These are phyloP conservation scores for Chondrosia reniformis DNA, from an alignment of 37 sponge, comb jelly and placozoan species.

Conservation along the genomic window DNA sequence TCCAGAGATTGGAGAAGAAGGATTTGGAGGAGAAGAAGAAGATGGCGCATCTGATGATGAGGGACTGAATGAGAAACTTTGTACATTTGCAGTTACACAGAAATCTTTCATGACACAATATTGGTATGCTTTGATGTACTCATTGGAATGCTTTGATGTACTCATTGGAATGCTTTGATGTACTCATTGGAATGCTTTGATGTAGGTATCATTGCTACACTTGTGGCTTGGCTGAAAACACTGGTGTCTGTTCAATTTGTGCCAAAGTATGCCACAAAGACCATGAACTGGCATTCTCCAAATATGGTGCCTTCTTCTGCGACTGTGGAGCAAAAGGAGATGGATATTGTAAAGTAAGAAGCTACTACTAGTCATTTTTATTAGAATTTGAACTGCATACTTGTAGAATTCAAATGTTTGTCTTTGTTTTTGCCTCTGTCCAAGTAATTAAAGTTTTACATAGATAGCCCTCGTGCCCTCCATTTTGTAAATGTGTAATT, in stretches of 20 bases:
- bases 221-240: conserved; percentile 67
- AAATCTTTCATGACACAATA: conserved; percentile 74
- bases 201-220: conserved; percentile 86
- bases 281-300: conserved; percentile 82
- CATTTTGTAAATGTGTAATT: too few species aligned
- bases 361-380: too few species aligned
- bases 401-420: too few species aligned
- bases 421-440: too few species aligned
- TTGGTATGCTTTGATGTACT: conserved; percentile 43
- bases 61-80: conserved; percentile 64
- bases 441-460: not conserved
- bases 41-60: conserved; percentile 68
- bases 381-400: too few species aligned
- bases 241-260: conserved; percentile 79
- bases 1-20: not conserved
- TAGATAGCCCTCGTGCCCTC: too few species aligned
- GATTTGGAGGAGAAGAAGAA: conserved; percentile 19
- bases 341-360: conserved; percentile 68
- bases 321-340: conserved; percentile 92
- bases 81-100: conserved; percentile 79
- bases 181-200: not conserved
- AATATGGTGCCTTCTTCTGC: conserved; percentile 89
- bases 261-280: conserved; percentile 95
- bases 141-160: not conserved
- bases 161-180: not conserved